phyloP scores from a whole-genome alignment of 2,888 invertebrate genomes.

The Plebejus anna region DNA sequence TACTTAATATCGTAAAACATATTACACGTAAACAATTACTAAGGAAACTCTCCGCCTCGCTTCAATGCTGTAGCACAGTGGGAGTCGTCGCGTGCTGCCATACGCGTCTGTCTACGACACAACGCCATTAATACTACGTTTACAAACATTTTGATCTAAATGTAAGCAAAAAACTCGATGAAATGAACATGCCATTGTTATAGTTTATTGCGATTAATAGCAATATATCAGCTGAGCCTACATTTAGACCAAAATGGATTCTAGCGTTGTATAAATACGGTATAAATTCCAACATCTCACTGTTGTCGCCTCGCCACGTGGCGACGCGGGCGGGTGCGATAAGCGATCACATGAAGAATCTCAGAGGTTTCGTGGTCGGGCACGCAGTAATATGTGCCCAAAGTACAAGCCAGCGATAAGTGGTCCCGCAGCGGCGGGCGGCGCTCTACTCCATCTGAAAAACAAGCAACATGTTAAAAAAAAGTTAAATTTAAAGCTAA shows the following conservation, averaged over 20 bases:
- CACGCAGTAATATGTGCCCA: conserved; percentile 36
- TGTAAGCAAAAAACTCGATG: conserved; percentile 1
- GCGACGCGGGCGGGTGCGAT: conserved; percentile 22
- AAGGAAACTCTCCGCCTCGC: conserved; percentile 40
- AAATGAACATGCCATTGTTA: background rate
- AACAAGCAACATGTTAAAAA: background rate
- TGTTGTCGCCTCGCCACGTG: conserved; percentile 34
- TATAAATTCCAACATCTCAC: conserved; percentile 34
- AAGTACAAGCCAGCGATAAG: conserved; percentile 49
- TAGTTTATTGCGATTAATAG: background rate
- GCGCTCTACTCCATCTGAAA: conserved; percentile 20
- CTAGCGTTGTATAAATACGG: background rate
- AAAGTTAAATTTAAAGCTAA: too few species aligned
- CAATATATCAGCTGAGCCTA: background rate
- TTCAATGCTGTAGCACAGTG: conserved; percentile 41
- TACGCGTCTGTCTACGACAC: conserved; percentile 26
- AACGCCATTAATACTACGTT: conserved; percentile 35
- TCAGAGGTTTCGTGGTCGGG: conserved; percentile 34
- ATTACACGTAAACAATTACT: conserved; percentile 55
- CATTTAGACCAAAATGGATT: background rate
- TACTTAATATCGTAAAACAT: conserved; percentile 71
- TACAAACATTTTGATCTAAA: conserved; percentile 36
- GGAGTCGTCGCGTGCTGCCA: conserved; percentile 41
- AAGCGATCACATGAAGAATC: conserved; percentile 34
- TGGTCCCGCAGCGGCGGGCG: conserved; percentile 28